Conservation (phyloP, 2,888 invertebrate species). For the Bibio marci region DNA sequence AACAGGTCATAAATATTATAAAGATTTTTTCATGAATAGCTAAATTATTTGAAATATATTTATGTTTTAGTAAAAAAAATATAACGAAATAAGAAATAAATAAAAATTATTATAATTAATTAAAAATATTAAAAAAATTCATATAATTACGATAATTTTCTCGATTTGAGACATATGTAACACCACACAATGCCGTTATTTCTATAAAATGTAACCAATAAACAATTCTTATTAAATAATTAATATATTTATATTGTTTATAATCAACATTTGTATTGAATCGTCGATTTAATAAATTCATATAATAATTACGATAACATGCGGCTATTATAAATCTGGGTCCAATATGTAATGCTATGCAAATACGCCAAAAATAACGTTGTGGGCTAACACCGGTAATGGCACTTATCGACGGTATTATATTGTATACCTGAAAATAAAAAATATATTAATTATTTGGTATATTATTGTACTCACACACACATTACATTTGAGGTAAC, state of each 20-base stretch:
- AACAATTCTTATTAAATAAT: conserved; percentile 48
- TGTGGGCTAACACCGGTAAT: conserved; percentile 88
- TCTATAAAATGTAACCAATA: conserved; percentile 75
- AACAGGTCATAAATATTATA: conserved; percentile 75
- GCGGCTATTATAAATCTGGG: conserved; percentile 79
- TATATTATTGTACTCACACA: too few relatives aligned
- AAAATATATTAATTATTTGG: background rate
- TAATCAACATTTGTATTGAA: conserved; percentile 24
- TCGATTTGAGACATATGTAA: conserved; percentile 83
- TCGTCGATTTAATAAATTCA: conserved; percentile 42
- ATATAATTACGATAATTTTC: conserved; percentile 82
- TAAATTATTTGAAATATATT: too few relatives aligned
- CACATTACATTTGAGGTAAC: too few relatives aligned
- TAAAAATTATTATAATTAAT: background rate
- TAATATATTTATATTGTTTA: conserved; percentile 25
- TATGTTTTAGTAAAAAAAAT: too few relatives aligned
- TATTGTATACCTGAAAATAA: conserved; percentile 65
- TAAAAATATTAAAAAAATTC: background rate
- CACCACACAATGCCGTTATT: conserved; percentile 71
- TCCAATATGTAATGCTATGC: conserved; percentile 80
- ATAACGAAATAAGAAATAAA: conserved; percentile 2
- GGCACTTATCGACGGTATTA: conserved; percentile 89
- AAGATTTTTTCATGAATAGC: conserved; percentile 84
- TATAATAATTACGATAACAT: conserved; percentile 69
- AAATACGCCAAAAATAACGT: conserved; percentile 81